Evolutionary conservation across 2,113 vertebrate genomes (phyloP), one percentile per base, ranked within the genome.

Genomic region (Coptodon bakossiorum): DNA sequence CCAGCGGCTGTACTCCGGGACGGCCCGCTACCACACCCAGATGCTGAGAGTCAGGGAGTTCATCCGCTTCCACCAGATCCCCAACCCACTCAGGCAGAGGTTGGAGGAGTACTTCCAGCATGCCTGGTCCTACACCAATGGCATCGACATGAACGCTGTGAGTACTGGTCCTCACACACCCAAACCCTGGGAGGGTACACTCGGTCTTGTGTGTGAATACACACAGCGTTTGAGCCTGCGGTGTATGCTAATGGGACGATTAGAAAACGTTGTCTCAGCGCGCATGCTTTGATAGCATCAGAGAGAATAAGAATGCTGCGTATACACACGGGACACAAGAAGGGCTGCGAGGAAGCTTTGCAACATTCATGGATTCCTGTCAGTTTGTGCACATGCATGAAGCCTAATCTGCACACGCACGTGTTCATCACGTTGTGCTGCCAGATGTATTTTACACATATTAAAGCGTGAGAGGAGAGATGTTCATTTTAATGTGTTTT

Each of bases 111-210:
- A 98, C 31, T 98, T 98, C 92, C 97, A 97, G 73, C 97, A 97
- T 6, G 97, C 97, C 83, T 97, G 97, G 97, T 97, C 97, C 81
- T 98, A 98, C 93, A 97, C 97, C 88, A 98, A 98, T 7, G 97
- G 97, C 94, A 98, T 98, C 24, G 97, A 98, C 95, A 98, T 98
- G 97, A 98, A 98, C 2, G 97, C 97, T 4, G 97, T 98, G 93
- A 97, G 97, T 95, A 31, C 61, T 3, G 4, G 2, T 6, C 27
- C 52, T 19, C 34, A 2, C 29, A 5, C 9, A 59, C 59, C 56
- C 34, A 29, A 11, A 36, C 13, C 43, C 59, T 56, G 40, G 79
- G 31, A n/a, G 31, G 11, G 14, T 3, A 2, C 50, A 43, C 76
- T 11, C 4, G 40, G 34, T 73, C 27, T 66, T 12, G n/a, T 78